These are phyloP conservation scores for Nesogale talazaci DNA, from an alignment of 2,113 vertebrate species.

Conservation along the genomic window DNA sequence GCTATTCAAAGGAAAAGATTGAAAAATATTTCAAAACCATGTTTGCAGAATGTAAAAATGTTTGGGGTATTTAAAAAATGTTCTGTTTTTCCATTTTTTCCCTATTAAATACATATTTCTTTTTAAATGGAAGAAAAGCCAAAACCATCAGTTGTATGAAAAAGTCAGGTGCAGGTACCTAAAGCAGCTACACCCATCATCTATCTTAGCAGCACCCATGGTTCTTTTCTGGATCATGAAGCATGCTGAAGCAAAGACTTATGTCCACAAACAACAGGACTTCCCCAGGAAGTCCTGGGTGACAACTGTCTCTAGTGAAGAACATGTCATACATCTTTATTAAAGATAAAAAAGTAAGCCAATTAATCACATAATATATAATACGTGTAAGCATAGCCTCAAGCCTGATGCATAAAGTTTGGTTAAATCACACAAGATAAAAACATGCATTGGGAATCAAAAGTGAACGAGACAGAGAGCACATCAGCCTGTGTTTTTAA, in stretches of 20 bases:
- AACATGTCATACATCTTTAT: background rate
- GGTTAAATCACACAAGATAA: background rate
- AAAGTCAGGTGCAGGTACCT: background rate
- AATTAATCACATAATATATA: background rate
- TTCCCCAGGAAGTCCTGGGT: background rate
- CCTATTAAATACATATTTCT: background rate
- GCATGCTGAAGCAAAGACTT: background rate
- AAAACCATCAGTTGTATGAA: background rate
- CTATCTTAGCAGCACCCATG: background rate
- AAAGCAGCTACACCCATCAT: background rate
- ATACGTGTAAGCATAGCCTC: background rate
- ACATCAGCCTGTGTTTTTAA: too few species aligned
- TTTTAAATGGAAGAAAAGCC: constrained; percentile 17
- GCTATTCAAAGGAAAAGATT: constrained; percentile 34
- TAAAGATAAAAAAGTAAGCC: constrained; percentile 28
- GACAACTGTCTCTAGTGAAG: background rate
- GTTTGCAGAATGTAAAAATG: too few species aligned
- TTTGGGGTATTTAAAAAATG: background rate
- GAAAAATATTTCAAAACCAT: constrained; percentile 22
- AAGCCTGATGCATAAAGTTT: background rate
- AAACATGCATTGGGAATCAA: background rate
- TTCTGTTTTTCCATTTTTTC: background rate
- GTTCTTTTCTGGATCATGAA: background rate
- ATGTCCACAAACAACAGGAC: background rate
- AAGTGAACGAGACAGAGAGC: background rate